Base-by-base conservation (phyloP, 2,888 invertebrate species). In the Tenthredo livida region DNA sequence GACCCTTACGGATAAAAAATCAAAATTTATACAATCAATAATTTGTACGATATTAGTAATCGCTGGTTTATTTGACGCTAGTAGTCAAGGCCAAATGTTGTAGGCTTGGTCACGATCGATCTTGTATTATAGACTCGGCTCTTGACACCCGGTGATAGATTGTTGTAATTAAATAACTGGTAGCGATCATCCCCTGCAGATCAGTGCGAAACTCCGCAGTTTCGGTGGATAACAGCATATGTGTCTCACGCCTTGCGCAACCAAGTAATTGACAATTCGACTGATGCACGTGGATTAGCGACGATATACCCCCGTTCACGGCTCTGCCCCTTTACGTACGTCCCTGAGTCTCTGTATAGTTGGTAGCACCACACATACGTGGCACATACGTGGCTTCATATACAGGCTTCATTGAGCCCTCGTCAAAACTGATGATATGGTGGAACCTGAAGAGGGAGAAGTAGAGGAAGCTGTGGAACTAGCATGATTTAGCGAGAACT, bases 141-240 rank as follows among this genome's bases (percentile, higher is more conserved):
- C 90, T 0, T 90, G 92, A 93, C 92, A 90, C 88, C 87, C 88
- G 88, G 89, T 93, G 93, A 93, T 93, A 91, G 92, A 93, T 93
- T 91, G 90, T 90, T 88, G 90, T 92, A 92, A 93, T 92, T 92
- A 92, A 93, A 92, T 93, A 93, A 92, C 91, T 90, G 89, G 90
- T 89, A 86, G 89, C 89, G 92, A 92, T 92, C 92, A 89, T 88
- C 88, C 88, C 88, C 87, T 88, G 61, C 80, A 33, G 80, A 80
- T 80, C 37, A 80, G 40, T 12, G 12, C 72, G 90, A 90, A 90
- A 89, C 89, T 90, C 89, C 87, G 88, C 86, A 86, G 85, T 86
- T 78, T 72, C 85, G 84, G 84, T 83, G 87, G 88, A 88, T 89
- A 86, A 87, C 86, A 87, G 87, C 90, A 90, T 90, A 89, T 90